These are phyloP conservation scores for Cossypha caffra DNA, from an alignment of 2,797 vertebrate genomes.

Conservation along the genomic window DNA sequence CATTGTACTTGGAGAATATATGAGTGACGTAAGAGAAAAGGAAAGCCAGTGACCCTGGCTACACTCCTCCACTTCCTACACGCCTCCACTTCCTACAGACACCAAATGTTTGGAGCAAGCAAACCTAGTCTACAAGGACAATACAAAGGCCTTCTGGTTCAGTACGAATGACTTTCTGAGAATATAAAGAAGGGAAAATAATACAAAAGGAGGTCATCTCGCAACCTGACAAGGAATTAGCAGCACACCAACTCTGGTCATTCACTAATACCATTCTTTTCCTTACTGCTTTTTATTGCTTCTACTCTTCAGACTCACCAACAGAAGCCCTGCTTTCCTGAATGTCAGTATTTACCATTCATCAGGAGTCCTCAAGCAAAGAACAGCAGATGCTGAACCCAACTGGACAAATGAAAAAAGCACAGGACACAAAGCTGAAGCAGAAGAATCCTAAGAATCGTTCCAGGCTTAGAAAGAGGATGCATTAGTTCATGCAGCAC, in stretches of 20 bases:
- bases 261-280: rapidly evolving
- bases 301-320: background rate
- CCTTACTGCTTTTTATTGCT: background rate
- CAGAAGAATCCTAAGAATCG: background rate
- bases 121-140: background rate
- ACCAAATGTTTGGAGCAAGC: background rate
- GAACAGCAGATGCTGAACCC: background rate
- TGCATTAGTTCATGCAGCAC: background rate
- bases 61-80: background rate
- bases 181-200: background rate
- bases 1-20: background rate
- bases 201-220: background rate
- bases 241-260: background rate
- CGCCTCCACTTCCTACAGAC: background rate
- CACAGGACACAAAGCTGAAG: background rate
- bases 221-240: background rate
- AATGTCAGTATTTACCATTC: background rate
- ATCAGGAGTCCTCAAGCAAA: background rate
- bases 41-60: background rate
- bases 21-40: background rate
- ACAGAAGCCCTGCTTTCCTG: background rate
- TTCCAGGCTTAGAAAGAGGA: background rate
- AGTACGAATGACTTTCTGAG: background rate
- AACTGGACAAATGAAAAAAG: background rate
- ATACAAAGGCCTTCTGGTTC: background rate